Conservation (phyloP, 2,797 vertebrate species). For the Neomorphus geoffroyi region DNA sequence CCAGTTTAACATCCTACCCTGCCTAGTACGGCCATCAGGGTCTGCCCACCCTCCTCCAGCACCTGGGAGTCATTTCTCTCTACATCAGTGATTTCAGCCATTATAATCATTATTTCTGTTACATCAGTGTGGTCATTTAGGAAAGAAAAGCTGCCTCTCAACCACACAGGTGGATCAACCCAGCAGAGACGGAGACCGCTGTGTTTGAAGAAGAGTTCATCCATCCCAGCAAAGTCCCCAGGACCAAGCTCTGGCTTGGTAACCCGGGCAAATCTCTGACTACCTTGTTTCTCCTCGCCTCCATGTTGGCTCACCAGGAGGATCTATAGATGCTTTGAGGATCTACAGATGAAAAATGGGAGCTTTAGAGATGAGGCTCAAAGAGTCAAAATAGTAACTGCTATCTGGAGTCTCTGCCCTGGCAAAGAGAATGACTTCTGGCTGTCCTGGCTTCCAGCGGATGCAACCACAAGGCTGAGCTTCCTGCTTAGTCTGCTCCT, state of each 20-base stretch:
- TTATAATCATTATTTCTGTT: background rate
- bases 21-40: background rate
- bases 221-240: background rate
- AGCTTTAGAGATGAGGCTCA: background rate
- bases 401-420: background rate
- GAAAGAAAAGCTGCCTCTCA: background rate
- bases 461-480: background rate
- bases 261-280: background rate
- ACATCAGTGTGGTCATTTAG: background rate
- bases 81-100: background rate
- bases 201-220: background rate
- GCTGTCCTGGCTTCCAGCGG: background rate
- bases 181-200: background rate
- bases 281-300: background rate
- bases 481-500: background rate
- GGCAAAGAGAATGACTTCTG: background rate
- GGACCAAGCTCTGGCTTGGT: background rate
- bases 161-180: background rate
- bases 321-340: background rate
- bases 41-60: background rate
- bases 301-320: background rate
- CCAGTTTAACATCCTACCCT: background rate
- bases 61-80: background rate
- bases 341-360: background rate
- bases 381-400: background rate